phyloP scores from a whole-genome alignment of 2,797 vertebrate genomes.

The Etheostoma nigrum region DNA sequence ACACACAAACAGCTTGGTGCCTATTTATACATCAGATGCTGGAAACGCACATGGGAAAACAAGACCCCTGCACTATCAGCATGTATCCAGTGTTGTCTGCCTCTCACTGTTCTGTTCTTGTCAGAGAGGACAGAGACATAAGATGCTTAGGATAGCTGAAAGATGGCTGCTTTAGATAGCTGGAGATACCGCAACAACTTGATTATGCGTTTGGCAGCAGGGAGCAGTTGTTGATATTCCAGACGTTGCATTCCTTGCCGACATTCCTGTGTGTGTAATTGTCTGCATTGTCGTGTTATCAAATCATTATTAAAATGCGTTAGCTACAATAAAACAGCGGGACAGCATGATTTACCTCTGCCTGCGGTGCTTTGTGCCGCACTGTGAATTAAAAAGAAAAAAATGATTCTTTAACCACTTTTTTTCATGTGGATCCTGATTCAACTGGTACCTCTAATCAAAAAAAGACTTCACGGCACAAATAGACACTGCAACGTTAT shows the following conservation, averaged over 20 bases:
- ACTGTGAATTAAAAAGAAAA: slow-evolving; percentile 34
- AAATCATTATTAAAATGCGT: slow-evolving; percentile 63
- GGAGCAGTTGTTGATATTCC: slow-evolving; percentile 73
- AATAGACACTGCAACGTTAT: slow-evolving; percentile 17
- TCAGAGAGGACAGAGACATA: slow-evolving; percentile 71
- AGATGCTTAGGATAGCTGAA: slow-evolving; percentile 78
- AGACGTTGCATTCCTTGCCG: slow-evolving; percentile 63
- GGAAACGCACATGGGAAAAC: slow-evolving; percentile 82
- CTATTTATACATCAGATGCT: slow-evolving; percentile 84
- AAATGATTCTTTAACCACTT: background rate
- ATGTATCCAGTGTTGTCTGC: slow-evolving; percentile 77
- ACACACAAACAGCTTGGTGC: slow-evolving; percentile 70
- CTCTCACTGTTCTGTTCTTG: slow-evolving; percentile 70
- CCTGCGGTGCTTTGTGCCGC: slow-evolving; percentile 1
- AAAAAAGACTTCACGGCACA: slow-evolving; percentile 32
- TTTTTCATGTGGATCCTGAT: slow-evolving; percentile 50
- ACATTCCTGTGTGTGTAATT: slow-evolving; percentile 67
- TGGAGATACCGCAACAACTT: slow-evolving; percentile 78
- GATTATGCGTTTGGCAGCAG: slow-evolving; percentile 76
- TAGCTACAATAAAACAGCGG: slow-evolving; percentile 49
- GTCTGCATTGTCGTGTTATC: slow-evolving; percentile 67
- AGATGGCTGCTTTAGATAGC: slow-evolving; percentile 81
- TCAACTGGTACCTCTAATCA: slow-evolving; percentile 8
- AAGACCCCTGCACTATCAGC: slow-evolving; percentile 74
- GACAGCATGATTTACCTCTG: slow-evolving; percentile 27